A percentile compares a stretch with the other conserved stretches of the same genome.
These are phyloP conservation scores for Pelecanoides urinatrix DNA, from an alignment of 2,113 vertebrate species.

Conservation along the genomic window DNA sequence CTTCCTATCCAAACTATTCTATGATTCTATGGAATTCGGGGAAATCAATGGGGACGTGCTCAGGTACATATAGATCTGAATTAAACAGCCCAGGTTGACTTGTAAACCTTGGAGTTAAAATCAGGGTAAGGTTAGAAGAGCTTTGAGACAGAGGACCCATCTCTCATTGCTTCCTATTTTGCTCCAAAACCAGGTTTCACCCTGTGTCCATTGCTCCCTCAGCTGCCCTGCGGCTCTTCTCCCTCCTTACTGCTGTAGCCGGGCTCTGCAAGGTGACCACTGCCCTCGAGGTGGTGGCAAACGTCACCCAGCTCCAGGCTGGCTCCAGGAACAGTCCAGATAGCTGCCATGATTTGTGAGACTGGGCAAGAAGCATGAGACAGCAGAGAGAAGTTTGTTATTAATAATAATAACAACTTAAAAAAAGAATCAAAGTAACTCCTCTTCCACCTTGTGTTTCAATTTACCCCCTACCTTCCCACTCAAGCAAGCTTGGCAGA, in stretches of 20 bases:
- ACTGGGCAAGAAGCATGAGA: not conserved
- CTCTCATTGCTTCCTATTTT: not conserved
- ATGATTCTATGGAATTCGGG: not conserved
- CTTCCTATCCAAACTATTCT: too few species aligned
- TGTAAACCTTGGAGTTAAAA: not conserved
- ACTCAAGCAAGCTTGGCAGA: not conserved
- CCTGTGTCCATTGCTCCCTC: not conserved
- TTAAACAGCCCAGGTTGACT: not conserved
- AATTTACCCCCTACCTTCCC: not conserved
- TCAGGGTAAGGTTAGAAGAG: not conserved
- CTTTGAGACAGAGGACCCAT: not conserved
- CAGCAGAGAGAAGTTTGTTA: not conserved
- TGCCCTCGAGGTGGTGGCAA: accelerated
- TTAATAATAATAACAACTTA: not conserved
- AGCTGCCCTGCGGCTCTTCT: not conserved
- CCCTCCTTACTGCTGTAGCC: not conserved
- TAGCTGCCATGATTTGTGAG: not conserved
- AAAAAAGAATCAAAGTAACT: not conserved
- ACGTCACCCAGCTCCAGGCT: not conserved
- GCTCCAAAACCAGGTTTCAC: not conserved
- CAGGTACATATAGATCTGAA: not conserved
- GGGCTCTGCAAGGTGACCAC: not conserved
- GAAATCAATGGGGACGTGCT: not conserved
- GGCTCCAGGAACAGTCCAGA: not conserved
- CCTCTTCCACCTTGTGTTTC: not conserved